Evolutionary conservation across 2,797 vertebrate genomes (phyloP), one percentile per base, ranked within the genome.

Genomic region (Cyclura pinguis): DNA sequence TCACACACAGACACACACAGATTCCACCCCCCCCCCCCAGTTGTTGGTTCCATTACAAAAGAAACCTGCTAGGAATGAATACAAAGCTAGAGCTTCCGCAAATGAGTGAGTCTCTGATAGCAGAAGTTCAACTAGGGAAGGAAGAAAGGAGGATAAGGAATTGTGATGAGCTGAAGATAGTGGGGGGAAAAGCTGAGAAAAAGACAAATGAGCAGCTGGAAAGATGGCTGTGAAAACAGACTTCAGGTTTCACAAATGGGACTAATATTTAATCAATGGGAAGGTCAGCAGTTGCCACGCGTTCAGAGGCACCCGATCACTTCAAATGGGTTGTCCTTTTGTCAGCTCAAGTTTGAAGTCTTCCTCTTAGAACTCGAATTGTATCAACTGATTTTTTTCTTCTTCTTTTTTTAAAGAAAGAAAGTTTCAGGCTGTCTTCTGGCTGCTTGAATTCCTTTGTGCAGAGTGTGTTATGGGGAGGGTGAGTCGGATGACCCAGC

Each of bases 181-280:
- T 9, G 29, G 38, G 20, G 59, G 6, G 1, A 4, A 4, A 22
- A 57, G 50, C 32, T 16, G n/a, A 6, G 42, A 5, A 12, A 32
- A 20, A 76, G 57, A 87, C 24, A 77, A 80, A 80, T n/a, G 86
- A 87, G 86, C 50, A 80, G 10, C 38, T 42, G 10, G 72, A 52
- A 27, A 76, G 29, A 67, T 67, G 10, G 13, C 84, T 85, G 89
- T 81, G 55, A 64, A 73, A 88, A 38, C 72, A 6, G 64, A 90
- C 57, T 73, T 59, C 14, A 0, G 13, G 0, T 80, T 13, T 81
- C 38, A 62, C 35, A 91, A 94, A 91, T 91, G 1, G 2, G 85
- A 84, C 29, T 80, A 64, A 67, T 69, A 82, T 57, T 88, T 84
- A 92, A 52, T 91, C 83, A 88, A 7, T 64, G 22, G 18, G 88